Evolutionary conservation across 2,797 vertebrate genomes (phyloP), one percentile per base, ranked within the genome.

Genomic region (Esox masquinongy): DNA sequence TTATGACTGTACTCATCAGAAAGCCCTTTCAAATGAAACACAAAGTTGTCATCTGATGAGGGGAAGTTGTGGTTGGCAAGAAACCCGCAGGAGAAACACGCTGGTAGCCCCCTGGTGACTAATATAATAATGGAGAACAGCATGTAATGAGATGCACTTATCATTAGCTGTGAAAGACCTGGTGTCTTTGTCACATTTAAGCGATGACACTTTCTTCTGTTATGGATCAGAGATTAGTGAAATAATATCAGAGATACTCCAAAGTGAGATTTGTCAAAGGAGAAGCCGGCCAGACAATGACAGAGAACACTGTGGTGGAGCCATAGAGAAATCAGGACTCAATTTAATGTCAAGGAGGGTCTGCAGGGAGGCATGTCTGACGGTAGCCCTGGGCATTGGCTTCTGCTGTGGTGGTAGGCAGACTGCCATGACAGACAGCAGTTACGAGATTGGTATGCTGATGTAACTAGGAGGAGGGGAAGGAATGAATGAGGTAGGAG

Each of bases 381-480:
- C 79, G 78, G 70, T 79, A 80, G 75, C 73, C 84, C 78, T 78
- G 59, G 80, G 86, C 82, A 61, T 77, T 82, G 81, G 82, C 83
- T 80, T 73, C 83, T 83, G 83, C 80, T 78, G 80, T 84, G 83
- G 61, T 15, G 15, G 61, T 24, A 29, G 26, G 19, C 68, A 61
- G 75, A 80, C 78, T 89, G 86, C 87, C 90, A 91, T 88, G 80
- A 86, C 83, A 84, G 88, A 82, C 86, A 90, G 83, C 81, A 75
- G 75, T 87, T 88, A 79, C 80, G 86, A 79, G 82, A 86, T 83
- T 85, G 88, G 88, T 75, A 76, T 89, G 88, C 83, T 88, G 83
- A 88, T 72, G 71, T 88, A 82, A 83, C 86, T 80, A 85, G 84
- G 81, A 85, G 15, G 56, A 26, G 22, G 22, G 56, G n/a, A 61